Percentiles rank a stretch among this genome's conserved stretches.
Conservation (phyloP, 2,797 vertebrate species). For the Erethizon dorsatum region DNA sequence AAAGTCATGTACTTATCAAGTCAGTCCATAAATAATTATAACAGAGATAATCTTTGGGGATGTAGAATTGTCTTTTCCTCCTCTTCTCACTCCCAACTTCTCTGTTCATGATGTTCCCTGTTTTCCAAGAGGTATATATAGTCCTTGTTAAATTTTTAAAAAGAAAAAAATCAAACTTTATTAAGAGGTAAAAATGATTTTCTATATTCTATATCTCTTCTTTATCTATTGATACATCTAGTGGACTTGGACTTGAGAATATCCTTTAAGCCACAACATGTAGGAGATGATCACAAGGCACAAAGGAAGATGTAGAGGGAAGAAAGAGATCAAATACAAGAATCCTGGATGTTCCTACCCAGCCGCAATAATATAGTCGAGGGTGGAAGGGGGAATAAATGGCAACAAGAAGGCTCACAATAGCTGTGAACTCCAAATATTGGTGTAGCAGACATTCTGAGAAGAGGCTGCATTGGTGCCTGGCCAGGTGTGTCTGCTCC, state of each 20-base stretch:
- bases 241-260: neutral
- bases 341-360: too few relatives aligned
- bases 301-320: neutral
- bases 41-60: neutral
- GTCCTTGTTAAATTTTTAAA: neutral
- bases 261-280: too few relatives aligned
- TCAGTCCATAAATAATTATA: neutral
- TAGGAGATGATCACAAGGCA: neutral
- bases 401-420: neutral
- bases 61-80: neutral
- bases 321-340: neutral
- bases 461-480: neutral
- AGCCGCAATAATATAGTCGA: neutral
- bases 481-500: neutral
- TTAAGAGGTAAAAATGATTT: neutral
- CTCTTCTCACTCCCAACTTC: neutral
- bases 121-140: neutral
- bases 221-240: neutral
- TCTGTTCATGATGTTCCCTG: neutral
- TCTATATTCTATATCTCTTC: neutral
- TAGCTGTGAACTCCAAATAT: neutral
- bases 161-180: neutral
- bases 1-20: neutral
- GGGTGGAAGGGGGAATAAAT: neutral
- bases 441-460: neutral